These are phyloP conservation scores for Macrostomum lignano DNA, from an alignment of 1,140 invertebrate species.

Conservation along the genomic window DNA sequence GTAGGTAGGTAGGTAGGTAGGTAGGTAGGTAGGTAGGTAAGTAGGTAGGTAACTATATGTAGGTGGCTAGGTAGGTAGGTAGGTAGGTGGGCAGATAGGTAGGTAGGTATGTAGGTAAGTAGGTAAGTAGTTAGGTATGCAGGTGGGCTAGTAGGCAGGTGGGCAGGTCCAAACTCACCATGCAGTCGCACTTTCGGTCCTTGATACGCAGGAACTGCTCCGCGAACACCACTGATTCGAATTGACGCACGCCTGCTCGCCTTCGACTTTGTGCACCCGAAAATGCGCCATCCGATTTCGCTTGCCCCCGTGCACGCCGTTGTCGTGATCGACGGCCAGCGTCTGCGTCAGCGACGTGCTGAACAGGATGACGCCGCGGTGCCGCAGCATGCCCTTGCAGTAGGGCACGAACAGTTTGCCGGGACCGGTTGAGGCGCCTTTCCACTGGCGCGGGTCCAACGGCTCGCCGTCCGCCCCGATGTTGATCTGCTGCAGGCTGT, in stretches of 20 bases:
- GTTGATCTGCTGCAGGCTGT: conserved; percentile 15
- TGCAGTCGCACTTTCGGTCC: conserved; percentile 17
- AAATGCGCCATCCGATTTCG: conserved; percentile 14
- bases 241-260: conserved; percentile 13
- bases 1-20: too few relatives aligned
- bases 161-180: conserved; percentile 10
- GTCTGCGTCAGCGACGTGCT: conserved; percentile 14
- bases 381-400: conserved; percentile 18
- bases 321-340: conserved; percentile 12
- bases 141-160: not conserved
- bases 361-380: conserved; percentile 15
- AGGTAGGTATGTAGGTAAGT: too few relatives aligned
- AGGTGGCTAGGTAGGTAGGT: too few relatives aligned
- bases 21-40: too few relatives aligned
- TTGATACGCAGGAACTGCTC: conserved; percentile 16
- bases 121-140: too few relatives aligned
- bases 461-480: conserved; percentile 15
- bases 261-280: conserved; percentile 16
- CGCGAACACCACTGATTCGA: conserved; percentile 20
- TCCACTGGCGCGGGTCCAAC: conserved; percentile 10
- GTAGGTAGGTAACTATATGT: too few relatives aligned
- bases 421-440: conserved; percentile 10
- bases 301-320: conserved; percentile 12
- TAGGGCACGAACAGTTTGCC: conserved; percentile 17
- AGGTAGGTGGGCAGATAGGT: too few relatives aligned